Evolutionary conservation across 2,797 vertebrate genomes (phyloP).

Genomic region (Xyrichtys novacula): DNA sequence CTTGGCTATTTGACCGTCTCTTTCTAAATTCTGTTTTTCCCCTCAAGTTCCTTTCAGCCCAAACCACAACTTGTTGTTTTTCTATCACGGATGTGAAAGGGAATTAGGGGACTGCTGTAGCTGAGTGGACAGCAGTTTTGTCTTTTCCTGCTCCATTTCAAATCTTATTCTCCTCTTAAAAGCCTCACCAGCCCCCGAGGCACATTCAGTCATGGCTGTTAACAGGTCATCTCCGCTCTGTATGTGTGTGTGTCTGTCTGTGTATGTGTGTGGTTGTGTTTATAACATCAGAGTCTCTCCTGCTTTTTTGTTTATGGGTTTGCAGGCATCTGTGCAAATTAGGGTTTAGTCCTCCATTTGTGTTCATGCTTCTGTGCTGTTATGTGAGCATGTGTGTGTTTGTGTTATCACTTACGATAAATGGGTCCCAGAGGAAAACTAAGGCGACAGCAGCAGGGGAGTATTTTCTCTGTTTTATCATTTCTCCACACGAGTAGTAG

Average conservation of each 20-base stretch:
- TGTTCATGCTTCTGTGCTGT: background rate
- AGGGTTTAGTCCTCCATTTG: conserved; percentile 17
- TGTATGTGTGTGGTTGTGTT: conserved; percentile 1
- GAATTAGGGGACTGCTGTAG: conserved; percentile 44
- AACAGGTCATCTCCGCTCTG: conserved; percentile 43
- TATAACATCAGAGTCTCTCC: background rate
- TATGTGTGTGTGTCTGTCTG: conserved; percentile 2
- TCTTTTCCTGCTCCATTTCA: conserved; percentile 35
- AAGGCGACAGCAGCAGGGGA: conserved; percentile 22
- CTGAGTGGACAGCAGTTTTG: conserved; percentile 26
- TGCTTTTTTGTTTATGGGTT: background rate
- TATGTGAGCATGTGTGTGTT: background rate
- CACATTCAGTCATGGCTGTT: conserved; percentile 46
- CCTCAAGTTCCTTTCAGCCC: background rate
- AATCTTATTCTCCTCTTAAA: conserved; percentile 51
- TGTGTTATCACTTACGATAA: conserved; percentile 39
- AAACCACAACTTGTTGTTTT: conserved; percentile 16
- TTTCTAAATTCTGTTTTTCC: background rate
- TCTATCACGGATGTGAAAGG: conserved; percentile 33
- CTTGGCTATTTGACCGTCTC: conserved; percentile 21
- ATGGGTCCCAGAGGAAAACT: conserved; percentile 44
- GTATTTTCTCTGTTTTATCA: conserved; percentile 23
- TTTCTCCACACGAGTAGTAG: background rate
- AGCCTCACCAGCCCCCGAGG: conserved; percentile 14
- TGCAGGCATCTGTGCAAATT: conserved; percentile 30